Base-by-base conservation (phyloP, 2,888 invertebrate genomes). In the Megalurothrips usitatus region DNA sequence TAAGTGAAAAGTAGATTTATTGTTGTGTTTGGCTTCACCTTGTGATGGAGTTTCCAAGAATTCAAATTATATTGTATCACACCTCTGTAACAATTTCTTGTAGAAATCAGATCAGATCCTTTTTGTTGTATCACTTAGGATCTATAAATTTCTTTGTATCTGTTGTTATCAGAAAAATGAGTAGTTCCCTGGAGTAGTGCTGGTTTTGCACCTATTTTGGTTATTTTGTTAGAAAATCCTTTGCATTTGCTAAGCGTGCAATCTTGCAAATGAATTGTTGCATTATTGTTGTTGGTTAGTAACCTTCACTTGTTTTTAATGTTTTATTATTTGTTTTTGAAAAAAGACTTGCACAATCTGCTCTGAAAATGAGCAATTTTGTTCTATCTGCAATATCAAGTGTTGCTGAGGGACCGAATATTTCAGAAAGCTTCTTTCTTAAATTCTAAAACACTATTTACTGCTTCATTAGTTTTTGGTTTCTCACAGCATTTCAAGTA, bases 11-110 rank as follows among this genome's bases (percentile, higher is more conserved):
- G 9, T 75, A 12, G 12, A 12, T 12, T 12, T 23, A 19, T 68
- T 75, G 68, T 75, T 75, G 23, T 68, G 68, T 75, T 75, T 75
- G 26, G 68, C 68, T 75, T 75, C 68, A 26, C 68, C 12, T 26
- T 75, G 58, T 58, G 68, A 26, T 75, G 10, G 68, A 26, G 11
- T 12, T 75, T 26, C 26, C 23, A 26, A 26, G 26, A 23, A 10
- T 26, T 26, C 23, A 23, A 23, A 23, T 75, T 75, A 26, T 75
- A 11, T 75, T 23, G 23, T 26, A 12, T 12, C 1, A 11, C 26
- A 23, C 23, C 68, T 26, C 68, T 26, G 26, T 75, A 12, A 26
- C 12, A 10, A 12, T 26, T 26, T 75, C 8, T 75, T 75, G 3
- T 11, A 75, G 68, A n/a, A 23, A 26, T 26, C 1, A 8, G n/a